Conservation (phyloP, 2,113 vertebrate genomes). For the Carassius gibelio region DNA sequence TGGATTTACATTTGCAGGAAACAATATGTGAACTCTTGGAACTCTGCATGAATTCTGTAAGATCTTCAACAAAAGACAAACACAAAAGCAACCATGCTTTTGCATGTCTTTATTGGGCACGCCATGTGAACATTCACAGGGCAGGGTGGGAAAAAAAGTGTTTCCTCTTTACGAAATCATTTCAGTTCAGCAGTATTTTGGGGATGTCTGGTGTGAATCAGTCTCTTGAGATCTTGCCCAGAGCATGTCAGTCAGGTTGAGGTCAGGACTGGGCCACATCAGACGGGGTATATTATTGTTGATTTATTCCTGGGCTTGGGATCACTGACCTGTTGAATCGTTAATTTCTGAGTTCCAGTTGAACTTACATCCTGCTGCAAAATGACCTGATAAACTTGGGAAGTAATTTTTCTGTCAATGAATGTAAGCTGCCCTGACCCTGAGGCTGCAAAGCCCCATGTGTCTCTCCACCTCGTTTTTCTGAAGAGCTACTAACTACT, state of each 20-base stretch:
- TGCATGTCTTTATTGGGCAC: neutral
- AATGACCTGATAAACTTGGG: constrained; percentile 6
- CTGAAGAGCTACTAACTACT: neutral
- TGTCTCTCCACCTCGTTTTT: constrained; percentile 9
- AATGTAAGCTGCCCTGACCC: neutral
- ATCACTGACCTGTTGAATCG: neutral
- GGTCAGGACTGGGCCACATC: neutral
- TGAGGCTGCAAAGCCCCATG: constrained; percentile 7
- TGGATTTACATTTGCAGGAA: neutral
- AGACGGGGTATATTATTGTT: neutral
- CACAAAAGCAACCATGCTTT: neutral
- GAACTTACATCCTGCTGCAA: constrained; percentile 9
- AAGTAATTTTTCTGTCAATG: constrained; percentile 20
- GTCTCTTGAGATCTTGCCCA: neutral
- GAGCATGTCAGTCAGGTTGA: neutral
- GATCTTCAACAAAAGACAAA: neutral
- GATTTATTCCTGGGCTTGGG: neutral
- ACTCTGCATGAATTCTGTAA: neutral
- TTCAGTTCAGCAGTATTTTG: neutral
- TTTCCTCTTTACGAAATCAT: neutral
- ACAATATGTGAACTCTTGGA: constrained; percentile 2
- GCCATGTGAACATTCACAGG: neutral
- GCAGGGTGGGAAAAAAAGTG: constrained; percentile 2
- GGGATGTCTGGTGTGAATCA: neutral
- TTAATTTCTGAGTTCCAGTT: neutral